Evolutionary conservation across 1,140 invertebrate species (phyloP).

Genomic region (Pseudomyrmex cubaensis): DNA sequence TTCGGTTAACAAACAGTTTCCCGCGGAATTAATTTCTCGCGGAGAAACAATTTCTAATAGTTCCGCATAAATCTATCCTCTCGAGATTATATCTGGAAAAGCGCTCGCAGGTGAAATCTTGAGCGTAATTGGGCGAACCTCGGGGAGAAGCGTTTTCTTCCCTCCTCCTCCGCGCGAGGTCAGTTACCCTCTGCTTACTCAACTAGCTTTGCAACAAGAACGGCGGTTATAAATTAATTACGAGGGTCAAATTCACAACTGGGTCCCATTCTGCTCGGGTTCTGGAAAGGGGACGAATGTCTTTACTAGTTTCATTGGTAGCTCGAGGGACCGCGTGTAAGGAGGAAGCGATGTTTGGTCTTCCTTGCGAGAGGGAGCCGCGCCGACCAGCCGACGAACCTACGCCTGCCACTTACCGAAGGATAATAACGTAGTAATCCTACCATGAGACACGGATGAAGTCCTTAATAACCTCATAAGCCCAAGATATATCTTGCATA

Average conservation of each 20-base stretch:
- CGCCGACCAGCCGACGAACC: conserved; percentile 68
- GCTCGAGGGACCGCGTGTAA: conserved; percentile 71
- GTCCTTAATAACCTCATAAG: conserved; percentile 76
- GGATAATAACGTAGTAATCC: conserved; percentile 84
- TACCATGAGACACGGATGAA: conserved; percentile 80
- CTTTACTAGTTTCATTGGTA: conserved; percentile 74
- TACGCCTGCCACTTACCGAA: conserved; percentile 81
- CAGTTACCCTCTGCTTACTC: conserved; percentile 63
- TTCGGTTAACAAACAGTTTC: too few species aligned
- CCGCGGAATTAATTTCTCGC: too few species aligned
- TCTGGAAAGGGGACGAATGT: conserved; percentile 67
- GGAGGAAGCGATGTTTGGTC: conserved; percentile 80
- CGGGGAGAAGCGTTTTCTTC: conserved; percentile 34
- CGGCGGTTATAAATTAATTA: conserved; percentile 82
- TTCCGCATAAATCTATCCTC: too few species aligned
- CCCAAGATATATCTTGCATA: conserved; percentile 73
- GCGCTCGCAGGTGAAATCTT: neutral
- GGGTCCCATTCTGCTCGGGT: conserved; percentile 66
- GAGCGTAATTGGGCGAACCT: conserved; percentile 56
- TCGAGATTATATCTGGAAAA: too few species aligned
- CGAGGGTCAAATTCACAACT: conserved; percentile 79
- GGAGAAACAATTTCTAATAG: too few species aligned
- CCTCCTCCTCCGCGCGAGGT: conserved; percentile 41
- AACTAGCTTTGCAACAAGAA: conserved; percentile 70
- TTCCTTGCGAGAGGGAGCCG: conserved; percentile 78